These are phyloP conservation scores for Puntigrus tetrazona DNA, from an alignment of 2,113 vertebrate genomes.

Conservation along the genomic window DNA sequence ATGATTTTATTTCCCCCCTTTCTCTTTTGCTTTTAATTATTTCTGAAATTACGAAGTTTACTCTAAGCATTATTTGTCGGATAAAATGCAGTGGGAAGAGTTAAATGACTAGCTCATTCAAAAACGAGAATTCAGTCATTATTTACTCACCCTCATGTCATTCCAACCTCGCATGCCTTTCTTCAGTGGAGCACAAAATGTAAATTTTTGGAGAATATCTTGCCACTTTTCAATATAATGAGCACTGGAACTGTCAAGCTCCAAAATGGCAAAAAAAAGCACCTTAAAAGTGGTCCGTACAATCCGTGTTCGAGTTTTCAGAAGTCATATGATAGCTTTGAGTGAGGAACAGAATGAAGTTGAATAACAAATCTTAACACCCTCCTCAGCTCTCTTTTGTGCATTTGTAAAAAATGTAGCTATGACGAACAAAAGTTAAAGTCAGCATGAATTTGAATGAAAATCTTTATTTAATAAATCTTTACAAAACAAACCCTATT, in stretches of 20 bases:
- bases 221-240: neutral
- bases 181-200: neutral
- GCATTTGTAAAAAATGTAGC: neutral
- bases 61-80: neutral
- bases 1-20: conserved; percentile 10
- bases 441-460: neutral
- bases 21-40: conserved; percentile 11
- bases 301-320: neutral
- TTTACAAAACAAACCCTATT: too few species aligned
- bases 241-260: neutral
- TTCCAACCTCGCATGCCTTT: neutral
- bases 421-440: neutral
- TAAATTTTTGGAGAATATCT: neutral
- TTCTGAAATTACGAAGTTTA: conserved; percentile 27
- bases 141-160: conserved; percentile 6
- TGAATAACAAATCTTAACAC: neutral
- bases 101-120: neutral
- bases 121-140: neutral
- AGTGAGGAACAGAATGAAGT: neutral
- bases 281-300: neutral
- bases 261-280: neutral
- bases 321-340: neutral
- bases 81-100: neutral
- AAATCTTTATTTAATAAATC: too few species aligned
- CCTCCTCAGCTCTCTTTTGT: neutral